phyloP scores from a whole-genome alignment of 2,888 invertebrate species.

The Brachyopa scutellaris region DNA sequence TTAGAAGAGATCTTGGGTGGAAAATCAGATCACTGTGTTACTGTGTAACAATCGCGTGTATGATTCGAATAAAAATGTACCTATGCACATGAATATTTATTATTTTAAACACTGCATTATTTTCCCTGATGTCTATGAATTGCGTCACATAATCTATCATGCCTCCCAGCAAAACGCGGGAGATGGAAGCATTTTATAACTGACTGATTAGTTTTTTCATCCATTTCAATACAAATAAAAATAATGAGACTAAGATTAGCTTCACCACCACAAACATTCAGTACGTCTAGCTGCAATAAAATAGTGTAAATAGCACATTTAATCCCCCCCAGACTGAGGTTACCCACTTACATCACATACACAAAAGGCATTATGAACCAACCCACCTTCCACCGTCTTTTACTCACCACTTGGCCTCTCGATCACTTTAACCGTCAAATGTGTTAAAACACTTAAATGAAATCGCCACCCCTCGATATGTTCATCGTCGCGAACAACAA shows the following conservation, averaged over 20 bases:
- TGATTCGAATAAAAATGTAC: no score
- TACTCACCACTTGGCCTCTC: slow-evolving; percentile 73
- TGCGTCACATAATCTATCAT: no score
- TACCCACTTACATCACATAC: neutral
- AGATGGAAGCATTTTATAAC: no score
- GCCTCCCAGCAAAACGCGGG: no score
- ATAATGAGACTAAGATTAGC: slow-evolving; percentile 6
- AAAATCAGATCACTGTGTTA: no score
- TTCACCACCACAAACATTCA: slow-evolving; percentile 11
- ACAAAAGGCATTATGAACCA: neutral
- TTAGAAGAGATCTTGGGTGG: no score
- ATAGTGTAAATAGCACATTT: no score
- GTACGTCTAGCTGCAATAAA: neutral
- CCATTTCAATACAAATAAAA: neutral
- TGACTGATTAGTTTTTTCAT: slow-evolving; percentile 7
- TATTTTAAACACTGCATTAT: no score
- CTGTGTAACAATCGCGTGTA: no score
- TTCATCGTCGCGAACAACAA: slow-evolving; percentile 78
- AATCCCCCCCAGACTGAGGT: slow-evolving; percentile 34
- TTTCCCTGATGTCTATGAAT: no score
- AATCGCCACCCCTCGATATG: slow-evolving; percentile 79
- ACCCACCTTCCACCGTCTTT: neutral
- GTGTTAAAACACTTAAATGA: slow-evolving; percentile 78
- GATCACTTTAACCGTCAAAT: slow-evolving; percentile 76
- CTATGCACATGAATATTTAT: no score